Percentiles rank a stretch among this genome's conserved stretches.
Evolutionary conservation across 2,113 vertebrate species (phyloP).

Genomic region (Glaucomys volans): DNA sequence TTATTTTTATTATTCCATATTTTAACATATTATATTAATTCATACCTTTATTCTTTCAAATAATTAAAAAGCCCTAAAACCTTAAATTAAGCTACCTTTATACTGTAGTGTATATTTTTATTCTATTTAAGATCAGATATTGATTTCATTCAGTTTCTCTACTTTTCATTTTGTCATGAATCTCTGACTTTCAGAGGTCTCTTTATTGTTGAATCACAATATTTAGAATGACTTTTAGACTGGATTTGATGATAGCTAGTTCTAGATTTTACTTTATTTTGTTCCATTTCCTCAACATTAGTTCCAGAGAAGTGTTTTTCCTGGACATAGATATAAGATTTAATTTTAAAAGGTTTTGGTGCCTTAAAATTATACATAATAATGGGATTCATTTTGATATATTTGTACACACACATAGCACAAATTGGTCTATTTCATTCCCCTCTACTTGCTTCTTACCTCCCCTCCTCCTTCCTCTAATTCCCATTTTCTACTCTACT

Average conservation of each 20-base stretch:
- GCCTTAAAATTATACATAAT: too few species aligned
- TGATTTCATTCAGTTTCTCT: background rate
- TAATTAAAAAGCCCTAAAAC: background rate
- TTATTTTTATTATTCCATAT: background rate
- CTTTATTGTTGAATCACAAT: background rate
- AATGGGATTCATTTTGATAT: too few species aligned
- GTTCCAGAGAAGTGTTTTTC: background rate
- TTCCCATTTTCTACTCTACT: too few species aligned
- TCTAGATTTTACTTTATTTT: background rate
- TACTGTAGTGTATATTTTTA: background rate
- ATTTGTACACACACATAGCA: too few species aligned
- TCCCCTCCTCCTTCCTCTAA: too few species aligned
- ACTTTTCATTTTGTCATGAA: background rate
- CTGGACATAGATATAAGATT: background rate
- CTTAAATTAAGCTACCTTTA: background rate
- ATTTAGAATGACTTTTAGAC: background rate
- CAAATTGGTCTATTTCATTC: too few species aligned
- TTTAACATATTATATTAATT: background rate
- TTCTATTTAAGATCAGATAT: background rate
- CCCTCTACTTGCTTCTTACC: too few species aligned
- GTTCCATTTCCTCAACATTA: background rate
- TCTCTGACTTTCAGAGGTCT: constrained; percentile 7
- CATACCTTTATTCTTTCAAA: background rate
- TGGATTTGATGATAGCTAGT: background rate
- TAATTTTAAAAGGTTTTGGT: background rate